These are phyloP conservation scores for Scaptomyza parva DNA, from an alignment of 2,888 invertebrate species.

Conservation along the genomic window DNA sequence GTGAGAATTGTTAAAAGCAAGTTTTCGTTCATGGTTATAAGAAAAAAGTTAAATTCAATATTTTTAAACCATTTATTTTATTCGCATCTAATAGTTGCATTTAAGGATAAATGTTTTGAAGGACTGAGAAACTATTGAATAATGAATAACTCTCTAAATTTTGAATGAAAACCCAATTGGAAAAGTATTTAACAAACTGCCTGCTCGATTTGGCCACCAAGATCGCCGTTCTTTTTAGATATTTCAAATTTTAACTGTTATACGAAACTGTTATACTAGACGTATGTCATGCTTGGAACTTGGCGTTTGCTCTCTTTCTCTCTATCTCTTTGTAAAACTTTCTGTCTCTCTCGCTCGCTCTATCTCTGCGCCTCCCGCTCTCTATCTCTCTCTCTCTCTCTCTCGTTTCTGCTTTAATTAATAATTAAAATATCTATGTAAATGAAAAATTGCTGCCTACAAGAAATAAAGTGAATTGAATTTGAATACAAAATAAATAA, in stretches of 20 bases:
- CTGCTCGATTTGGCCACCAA: slow-evolving; percentile 21
- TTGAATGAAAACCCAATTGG: neutral
- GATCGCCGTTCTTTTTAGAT: slow-evolving; percentile 22
- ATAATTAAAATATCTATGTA: slow-evolving; percentile 21
- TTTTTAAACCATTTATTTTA: no score
- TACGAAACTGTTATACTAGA: slow-evolving; percentile 6
- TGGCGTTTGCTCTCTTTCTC: slow-evolving; percentile 25
- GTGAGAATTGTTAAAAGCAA: no score
- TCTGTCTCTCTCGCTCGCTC: slow-evolving; percentile 23
- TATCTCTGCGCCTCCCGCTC: slow-evolving; percentile 42
- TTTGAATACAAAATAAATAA: neutral
- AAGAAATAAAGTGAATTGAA: neutral
- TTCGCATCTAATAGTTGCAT: neutral
- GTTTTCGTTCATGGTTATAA: no score
- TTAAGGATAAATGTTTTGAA: no score
- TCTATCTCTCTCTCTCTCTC: slow-evolving; percentile 19
- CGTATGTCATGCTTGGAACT: slow-evolving; percentile 16
- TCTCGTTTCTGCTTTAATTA: slow-evolving; percentile 53
- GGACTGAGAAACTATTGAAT: neutral
- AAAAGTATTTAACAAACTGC: neutral
- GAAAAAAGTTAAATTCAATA: no score
- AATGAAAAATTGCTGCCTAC: slow-evolving; percentile 9
- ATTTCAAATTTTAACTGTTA: neutral
- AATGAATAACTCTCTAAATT: neutral
- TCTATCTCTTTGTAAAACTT: neutral